These are phyloP conservation scores for Piscicola geometra DNA, from an alignment of 2,888 invertebrate species.

Conservation along the genomic window DNA sequence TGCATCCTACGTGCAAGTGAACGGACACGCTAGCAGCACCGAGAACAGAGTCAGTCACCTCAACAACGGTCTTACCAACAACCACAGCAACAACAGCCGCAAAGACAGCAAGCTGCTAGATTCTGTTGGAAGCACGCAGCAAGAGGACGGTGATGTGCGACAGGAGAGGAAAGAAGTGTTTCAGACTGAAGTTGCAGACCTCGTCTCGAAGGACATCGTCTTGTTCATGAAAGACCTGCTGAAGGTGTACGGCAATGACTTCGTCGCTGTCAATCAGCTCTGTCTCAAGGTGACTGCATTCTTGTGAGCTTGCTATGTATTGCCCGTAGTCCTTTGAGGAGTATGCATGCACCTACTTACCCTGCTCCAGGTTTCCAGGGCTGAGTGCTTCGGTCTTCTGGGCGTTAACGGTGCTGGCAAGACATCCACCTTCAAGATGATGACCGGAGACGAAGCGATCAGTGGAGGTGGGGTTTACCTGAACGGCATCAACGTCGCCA, in stretches of 20 bases:
- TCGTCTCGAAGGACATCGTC: conserved; percentile 53
- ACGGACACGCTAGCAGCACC: background rate
- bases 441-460: conserved; percentile 71
- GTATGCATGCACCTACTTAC: too few relatives aligned
- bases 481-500: conserved; percentile 45
- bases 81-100: too few relatives aligned
- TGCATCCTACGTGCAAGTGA: background rate
- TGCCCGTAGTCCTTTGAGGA: too few relatives aligned
- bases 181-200: conserved; percentile 34
- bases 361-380: too few relatives aligned
- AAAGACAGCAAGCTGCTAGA: too few relatives aligned
- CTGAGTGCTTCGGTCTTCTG: conserved; percentile 74
- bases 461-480: conserved; percentile 65
- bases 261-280: conserved; percentile 74
- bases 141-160: conserved; percentile 53
- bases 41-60: too few relatives aligned
- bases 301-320: too few relatives aligned
- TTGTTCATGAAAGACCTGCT: conserved; percentile 64
- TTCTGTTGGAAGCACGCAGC: too few relatives aligned
- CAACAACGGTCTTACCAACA: too few relatives aligned
- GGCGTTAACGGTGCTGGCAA: conserved; percentile 63
- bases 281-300: conserved; percentile 63
- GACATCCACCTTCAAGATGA: conserved; percentile 67
- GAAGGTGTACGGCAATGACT: conserved; percentile 65
- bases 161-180: conserved; percentile 52